Percentiles rank a stretch among this genome's conserved stretches.
phyloP scores from a whole-genome alignment of 2,797 vertebrate species.

The Neosilurus hyrtlii region DNA sequence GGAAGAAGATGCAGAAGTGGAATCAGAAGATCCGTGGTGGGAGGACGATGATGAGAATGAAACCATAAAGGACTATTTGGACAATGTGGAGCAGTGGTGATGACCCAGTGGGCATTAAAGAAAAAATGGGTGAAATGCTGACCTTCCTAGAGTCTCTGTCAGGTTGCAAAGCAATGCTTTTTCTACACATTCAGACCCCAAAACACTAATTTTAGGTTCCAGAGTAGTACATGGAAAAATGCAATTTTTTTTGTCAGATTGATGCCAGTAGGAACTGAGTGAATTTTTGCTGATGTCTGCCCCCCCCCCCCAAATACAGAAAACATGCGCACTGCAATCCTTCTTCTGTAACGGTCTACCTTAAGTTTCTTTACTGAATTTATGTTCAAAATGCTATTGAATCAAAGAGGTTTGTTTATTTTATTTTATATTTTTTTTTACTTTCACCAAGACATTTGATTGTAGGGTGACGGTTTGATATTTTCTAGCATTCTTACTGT shows the following conservation, averaged over 20 bases:
- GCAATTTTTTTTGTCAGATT: neutral
- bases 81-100: slow-evolving; percentile 91
- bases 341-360: slow-evolving; percentile 22
- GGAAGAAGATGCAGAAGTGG: slow-evolving; percentile 51
- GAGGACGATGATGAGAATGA: slow-evolving; percentile 70
- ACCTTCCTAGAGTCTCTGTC: neutral
- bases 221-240: slow-evolving; percentile 17
- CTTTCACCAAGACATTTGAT: slow-evolving; percentile 29
- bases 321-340: slow-evolving; percentile 11
- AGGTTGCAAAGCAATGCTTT: slow-evolving; percentile 6
- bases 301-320: neutral
- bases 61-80: slow-evolving; percentile 77
- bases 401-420: slow-evolving; percentile 23
- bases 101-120: slow-evolving; percentile 37
- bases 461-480: slow-evolving; percentile 33
- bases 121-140: neutral
- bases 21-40: slow-evolving; percentile 68
- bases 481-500: slow-evolving; percentile 42
- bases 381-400: slow-evolving; percentile 28
- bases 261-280: neutral
- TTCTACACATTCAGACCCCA: slow-evolving; percentile 3
- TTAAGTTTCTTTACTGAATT: slow-evolving; percentile 23
- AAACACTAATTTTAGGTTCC: slow-evolving; percentile 21
- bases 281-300: slow-evolving; percentile 9
- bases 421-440: slow-evolving; percentile 5